These are phyloP conservation scores for Papilio gigon DNA, from an alignment of 2,888 invertebrate species.

Conservation along the genomic window DNA sequence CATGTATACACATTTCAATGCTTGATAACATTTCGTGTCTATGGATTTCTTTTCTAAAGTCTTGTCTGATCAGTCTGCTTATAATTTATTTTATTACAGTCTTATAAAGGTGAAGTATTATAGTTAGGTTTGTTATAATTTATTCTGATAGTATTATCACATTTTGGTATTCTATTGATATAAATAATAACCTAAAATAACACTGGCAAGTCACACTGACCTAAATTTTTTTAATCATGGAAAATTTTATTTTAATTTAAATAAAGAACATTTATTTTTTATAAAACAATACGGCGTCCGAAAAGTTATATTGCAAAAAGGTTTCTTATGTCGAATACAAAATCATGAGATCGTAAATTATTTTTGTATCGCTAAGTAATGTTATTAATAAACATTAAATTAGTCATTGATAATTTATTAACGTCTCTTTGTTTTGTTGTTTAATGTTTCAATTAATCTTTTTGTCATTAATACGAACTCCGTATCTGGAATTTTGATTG, in stretches of 20 bases:
- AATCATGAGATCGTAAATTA: constrained; percentile 5
- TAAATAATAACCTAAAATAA: no score
- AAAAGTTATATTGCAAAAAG: neutral
- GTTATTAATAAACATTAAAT: constrained; percentile 8
- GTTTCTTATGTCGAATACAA: neutral
- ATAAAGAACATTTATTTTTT: neutral
- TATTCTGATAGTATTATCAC: no score
- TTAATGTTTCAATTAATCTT: constrained; percentile 20
- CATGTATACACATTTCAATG: no score
- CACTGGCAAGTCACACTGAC: no score
- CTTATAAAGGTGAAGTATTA: no score
- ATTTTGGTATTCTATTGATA: no score
- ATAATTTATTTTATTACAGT: no score
- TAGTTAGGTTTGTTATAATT: no score
- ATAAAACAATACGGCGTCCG: neutral
- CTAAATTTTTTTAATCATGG: neutral
- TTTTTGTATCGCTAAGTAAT: constrained; percentile 12
- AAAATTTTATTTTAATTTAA: neutral
- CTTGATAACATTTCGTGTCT: no score
- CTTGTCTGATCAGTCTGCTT: no score
- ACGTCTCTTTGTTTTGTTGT: constrained; percentile 13
- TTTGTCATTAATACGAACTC: constrained; percentile 9
- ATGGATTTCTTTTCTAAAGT: no score
- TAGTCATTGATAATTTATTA: constrained; percentile 14
- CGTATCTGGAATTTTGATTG: constrained; percentile 23